Base-by-base conservation (phyloP, 2,113 vertebrate genomes). In the Mola mola region DNA sequence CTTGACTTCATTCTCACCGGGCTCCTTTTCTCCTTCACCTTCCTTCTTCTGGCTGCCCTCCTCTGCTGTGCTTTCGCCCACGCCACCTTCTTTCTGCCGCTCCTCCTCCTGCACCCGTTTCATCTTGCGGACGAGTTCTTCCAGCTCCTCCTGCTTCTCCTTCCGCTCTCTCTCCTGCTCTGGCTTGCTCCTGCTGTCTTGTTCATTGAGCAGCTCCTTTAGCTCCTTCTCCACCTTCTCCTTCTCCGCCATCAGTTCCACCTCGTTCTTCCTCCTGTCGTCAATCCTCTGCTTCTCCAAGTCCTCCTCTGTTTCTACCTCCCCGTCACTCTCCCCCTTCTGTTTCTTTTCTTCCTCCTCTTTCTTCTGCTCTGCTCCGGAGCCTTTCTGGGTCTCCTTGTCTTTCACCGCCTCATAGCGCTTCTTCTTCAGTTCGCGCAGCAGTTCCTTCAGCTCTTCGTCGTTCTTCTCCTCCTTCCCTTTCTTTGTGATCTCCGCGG, bases 231-330 rank as follows among this genome's bases (percentile, higher is more conserved):
- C 70, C 67, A 89, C 87, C 66, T 89, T 90, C 62, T 83, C 91
- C 28, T 92, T 92, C 83, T 94, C 94, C 37, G 90, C 89, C 88
- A 91, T 86, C 49, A 82, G 82, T 78, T 94, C 84, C 58, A 68
- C 76, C 68, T 86, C 78, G 0, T 67, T 86, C 53, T 79, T 90
- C 72, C 46, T 79, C 66, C 81, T 62, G 55, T 86, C 75, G 44
- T 79, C 89, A 0, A 69, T 43, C 56, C 46, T 80, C 75, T 82
- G 60, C 44, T 76, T 69, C 47, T 85, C 78, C 25, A 41, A 1
- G 4, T 84, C 68, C 11, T 72, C 78, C 6, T 13, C 49, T 12
- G 71, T 73, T 29, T 57, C 57, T 28, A 49, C 64, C 4, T 60
- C 37, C 28, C 40, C 37, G 58, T 43, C 43, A 36, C 81, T 63